phyloP scores from a whole-genome alignment of 2,113 vertebrate genomes.

The Mus pahari region DNA sequence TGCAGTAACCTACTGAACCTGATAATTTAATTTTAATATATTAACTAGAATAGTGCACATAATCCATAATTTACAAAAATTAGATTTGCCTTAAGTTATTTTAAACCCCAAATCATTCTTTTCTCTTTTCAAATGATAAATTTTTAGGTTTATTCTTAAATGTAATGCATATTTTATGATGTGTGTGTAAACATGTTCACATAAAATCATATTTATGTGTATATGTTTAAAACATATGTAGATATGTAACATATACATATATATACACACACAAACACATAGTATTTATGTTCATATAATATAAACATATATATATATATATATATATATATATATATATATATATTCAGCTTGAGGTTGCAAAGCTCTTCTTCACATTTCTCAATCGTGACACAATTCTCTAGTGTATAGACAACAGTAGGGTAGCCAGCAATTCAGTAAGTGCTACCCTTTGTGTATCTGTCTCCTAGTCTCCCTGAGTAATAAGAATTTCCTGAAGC shows the following conservation, averaged over 20 bases:
- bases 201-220: neutral
- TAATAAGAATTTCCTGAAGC: conserved; percentile 76
- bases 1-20: neutral
- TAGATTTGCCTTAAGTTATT: neutral
- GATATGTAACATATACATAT: neutral
- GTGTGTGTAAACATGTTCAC: no score
- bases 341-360: neutral
- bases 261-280: no score
- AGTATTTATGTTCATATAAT: no score
- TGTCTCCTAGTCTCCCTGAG: conserved; percentile 48
- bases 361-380: neutral
- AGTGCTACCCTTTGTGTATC: neutral
- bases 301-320: no score
- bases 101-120: neutral
- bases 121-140: neutral
- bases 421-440: neutral
- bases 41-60: neutral
- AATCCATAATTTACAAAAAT: neutral
- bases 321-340: no score
- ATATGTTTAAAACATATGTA: no score
- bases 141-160: neutral
- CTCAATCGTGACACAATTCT: neutral
- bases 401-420: conserved; percentile 1
- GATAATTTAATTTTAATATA: conserved; percentile 9
- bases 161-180: neutral